Evolutionary conservation across 53 echinoderm and acorn worm species (phyloP), one percentile per base, ranked within the genome.

Genomic region (Apostichopus leukothele): DNA sequence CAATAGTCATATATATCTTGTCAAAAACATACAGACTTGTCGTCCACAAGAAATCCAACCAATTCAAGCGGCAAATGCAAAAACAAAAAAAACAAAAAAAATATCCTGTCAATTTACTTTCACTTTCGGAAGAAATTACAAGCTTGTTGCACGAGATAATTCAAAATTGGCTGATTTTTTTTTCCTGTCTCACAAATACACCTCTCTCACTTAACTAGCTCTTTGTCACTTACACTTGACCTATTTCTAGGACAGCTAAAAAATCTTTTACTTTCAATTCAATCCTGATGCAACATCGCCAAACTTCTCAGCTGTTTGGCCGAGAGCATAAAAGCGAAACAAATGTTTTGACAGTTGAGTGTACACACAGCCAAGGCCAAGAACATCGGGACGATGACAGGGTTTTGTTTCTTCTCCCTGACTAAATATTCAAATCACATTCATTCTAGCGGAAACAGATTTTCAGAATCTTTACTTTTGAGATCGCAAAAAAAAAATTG

Each of bases 141-240:
- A 54, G 81, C 55, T 59, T 81, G 81, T 81, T 81, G 81, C 81
- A 81, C 81, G 22, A 54, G 81, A 18, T 81, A 81, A 81, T 81
- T 81, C 6, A 54, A 53, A 81, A 51, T 81, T 81, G 54, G 21
- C 71, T 19, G 71, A 68, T 20, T 13, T 13, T 19, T 71, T 14
- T 2, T 6, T 0, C 8, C 5, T 3, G 63, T 71, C 18, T 71
- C 3, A 71, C 71, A 57, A 57, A 57, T 10, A 57, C 8, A 16
- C 52, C 55, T 54, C 25, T 0, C 18, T 59, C 55, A 54, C 53
- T 55, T 16, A 50, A 77, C 11, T 18, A 50, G 52, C 14, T 6
- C 16, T n/a, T 52, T 77, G 13, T 77, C 77, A 77, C 10, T 54
- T 81, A 81, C 81, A 54, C 6, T 5, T 54, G 81, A 81, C 81